Conservation (phyloP, 2,797 vertebrate species). For the Parotocinclus haroldoi region DNA sequence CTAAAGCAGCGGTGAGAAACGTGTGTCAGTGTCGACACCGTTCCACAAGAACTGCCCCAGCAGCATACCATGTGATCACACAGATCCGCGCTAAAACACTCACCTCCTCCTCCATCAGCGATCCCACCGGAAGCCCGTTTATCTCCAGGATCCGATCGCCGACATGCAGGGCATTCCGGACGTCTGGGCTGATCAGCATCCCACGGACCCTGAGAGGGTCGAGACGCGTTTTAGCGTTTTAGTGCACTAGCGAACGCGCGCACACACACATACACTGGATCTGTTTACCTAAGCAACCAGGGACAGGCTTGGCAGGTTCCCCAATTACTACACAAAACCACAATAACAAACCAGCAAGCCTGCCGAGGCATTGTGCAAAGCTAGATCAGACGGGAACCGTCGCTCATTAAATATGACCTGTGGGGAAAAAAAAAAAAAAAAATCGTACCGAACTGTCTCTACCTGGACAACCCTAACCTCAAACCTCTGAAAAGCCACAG, state of each 20-base stretch:
- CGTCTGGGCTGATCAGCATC: slow-evolving; percentile 89
- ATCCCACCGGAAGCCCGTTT: slow-evolving; percentile 85
- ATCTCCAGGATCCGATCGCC: slow-evolving; percentile 96
- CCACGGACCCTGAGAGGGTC: slow-evolving; percentile 79
- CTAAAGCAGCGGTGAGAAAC: no score
- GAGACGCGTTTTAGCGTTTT: not conserved
- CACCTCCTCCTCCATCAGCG: slow-evolving; percentile 85
- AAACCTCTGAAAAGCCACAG: slow-evolving; percentile 31
- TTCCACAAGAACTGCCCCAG: no score
- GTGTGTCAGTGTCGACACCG: no score
- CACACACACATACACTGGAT: not conserved
- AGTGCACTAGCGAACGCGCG: not conserved
- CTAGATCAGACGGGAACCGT: not conserved
- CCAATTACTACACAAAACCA: slow-evolving; percentile 2
- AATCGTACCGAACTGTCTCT: not conserved
- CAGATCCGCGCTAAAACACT: slow-evolving; percentile 2
- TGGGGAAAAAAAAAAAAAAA: slow-evolving; percentile 2
- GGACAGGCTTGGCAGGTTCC: slow-evolving; percentile 12
- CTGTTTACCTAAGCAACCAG: not conserved
- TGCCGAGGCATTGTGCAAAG: not conserved
- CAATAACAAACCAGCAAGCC: slow-evolving; percentile 9
- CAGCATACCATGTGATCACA: no score
- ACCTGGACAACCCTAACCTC: no score
- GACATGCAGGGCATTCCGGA: slow-evolving; percentile 89
- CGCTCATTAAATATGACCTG: not conserved